Evolutionary conservation across 2,113 vertebrate genomes (phyloP).

Genomic region (Sylvietta virens): DNA sequence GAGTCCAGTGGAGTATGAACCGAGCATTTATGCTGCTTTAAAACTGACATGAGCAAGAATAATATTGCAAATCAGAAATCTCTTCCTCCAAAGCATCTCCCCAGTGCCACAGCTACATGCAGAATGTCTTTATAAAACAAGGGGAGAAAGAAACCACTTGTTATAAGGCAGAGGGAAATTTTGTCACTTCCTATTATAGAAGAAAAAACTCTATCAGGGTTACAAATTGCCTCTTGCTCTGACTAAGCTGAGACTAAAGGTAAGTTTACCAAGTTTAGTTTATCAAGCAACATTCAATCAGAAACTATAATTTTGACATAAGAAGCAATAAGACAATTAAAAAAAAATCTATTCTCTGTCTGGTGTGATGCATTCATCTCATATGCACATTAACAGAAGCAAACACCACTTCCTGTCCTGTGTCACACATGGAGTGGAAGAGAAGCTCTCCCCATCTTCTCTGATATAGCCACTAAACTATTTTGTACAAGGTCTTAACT

Average conservation of each 20-base stretch:
- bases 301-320: background rate
- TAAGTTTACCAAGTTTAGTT: background rate
- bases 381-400: background rate
- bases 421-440: background rate
- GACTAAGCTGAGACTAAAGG: background rate
- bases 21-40: background rate
- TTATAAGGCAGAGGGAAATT: background rate
- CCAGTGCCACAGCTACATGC: background rate
- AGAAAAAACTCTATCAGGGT: background rate
- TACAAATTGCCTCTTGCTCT: background rate
- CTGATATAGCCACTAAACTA: background rate
- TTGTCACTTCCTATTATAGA: background rate
- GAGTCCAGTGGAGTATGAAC: background rate
- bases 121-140: background rate
- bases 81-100: background rate
- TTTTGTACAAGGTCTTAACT: background rate
- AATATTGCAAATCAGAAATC: background rate
- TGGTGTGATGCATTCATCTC: background rate
- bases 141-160: background rate
- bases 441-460: background rate
- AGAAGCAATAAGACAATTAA: background rate
- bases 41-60: background rate
- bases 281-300: background rate
- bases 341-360: background rate
- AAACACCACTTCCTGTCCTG: background rate